Conservation (phyloP, 2,888 invertebrate species). For the Meghimatium bilineatum region DNA sequence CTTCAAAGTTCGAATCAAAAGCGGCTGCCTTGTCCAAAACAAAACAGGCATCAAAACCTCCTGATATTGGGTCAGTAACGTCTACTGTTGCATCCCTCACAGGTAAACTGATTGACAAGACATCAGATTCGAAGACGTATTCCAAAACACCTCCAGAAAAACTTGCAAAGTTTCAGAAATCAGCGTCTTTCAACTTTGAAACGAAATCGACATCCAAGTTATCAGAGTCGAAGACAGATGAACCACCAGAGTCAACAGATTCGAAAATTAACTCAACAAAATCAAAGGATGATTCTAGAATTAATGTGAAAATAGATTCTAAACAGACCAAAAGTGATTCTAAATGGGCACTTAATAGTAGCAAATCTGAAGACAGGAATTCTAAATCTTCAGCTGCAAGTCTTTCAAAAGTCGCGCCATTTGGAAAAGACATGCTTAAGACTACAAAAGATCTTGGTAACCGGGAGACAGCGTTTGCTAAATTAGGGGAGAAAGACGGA, state of each 20-base stretch:
- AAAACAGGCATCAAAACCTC: slow-evolving; percentile 9
- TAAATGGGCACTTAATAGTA: background rate
- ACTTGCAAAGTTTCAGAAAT: background rate
- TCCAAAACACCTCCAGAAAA: background rate
- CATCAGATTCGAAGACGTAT: slow-evolving; percentile 5
- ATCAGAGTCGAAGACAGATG: background rate
- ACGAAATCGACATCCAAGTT: background rate
- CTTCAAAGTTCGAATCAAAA: slow-evolving; percentile 43
- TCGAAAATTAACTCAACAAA: background rate
- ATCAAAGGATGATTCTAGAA: background rate
- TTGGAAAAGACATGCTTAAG: slow-evolving; percentile 36
- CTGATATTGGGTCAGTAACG: slow-evolving; percentile 14
- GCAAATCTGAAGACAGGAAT: background rate
- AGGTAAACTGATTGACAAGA: slow-evolving; percentile 8
- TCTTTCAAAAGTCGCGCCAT: slow-evolving; percentile 24
- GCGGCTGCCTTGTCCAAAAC: background rate
- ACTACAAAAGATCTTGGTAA: slow-evolving; percentile 27
- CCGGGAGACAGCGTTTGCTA: background rate
- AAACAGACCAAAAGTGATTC: background rate
- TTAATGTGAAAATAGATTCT: background rate
- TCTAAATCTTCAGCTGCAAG: background rate
- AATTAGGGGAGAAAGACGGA: background rate
- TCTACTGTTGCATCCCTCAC: slow-evolving; percentile 8
- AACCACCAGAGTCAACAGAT: background rate
- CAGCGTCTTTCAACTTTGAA: background rate